Percentiles rank a stretch among this genome's conserved stretches.
These are phyloP conservation scores for Cydia strobilella DNA, from an alignment of 1,140 invertebrate genomes.

Conservation along the genomic window DNA sequence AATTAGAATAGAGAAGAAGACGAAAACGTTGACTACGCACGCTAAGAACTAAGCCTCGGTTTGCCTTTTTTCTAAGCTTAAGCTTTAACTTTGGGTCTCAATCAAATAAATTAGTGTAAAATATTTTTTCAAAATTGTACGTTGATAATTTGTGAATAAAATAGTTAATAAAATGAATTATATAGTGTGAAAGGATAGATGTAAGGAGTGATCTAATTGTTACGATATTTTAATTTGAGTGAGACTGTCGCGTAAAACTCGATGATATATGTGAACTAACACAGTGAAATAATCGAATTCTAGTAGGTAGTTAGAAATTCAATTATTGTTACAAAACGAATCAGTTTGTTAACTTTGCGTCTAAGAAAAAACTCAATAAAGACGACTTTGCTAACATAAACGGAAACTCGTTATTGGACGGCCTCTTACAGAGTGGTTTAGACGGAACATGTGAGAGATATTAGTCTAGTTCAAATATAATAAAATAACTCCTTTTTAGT, in stretches of 20 bases:
- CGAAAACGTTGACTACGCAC: slow-evolving; percentile 19
- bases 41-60: slow-evolving; percentile 33
- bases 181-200: slow-evolving; percentile 23
- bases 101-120: slow-evolving; percentile 43
- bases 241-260: slow-evolving; percentile 32
- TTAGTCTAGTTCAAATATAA: slow-evolving; percentile 26
- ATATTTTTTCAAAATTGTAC: slow-evolving; percentile 33
- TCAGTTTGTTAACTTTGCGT: neutral
- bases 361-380: neutral
- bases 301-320: slow-evolving; percentile 13
- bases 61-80: slow-evolving; percentile 36
- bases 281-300: slow-evolving; percentile 7
- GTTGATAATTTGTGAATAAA: slow-evolving; percentile 37
- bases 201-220: slow-evolving; percentile 34
- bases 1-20: slow-evolving; percentile 34
- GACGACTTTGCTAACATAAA: neutral
- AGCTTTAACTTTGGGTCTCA: slow-evolving; percentile 46
- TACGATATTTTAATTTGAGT: slow-evolving; percentile 31
- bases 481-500: slow-evolving; percentile 14
- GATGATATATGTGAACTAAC: slow-evolving; percentile 34
- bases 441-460: neutral
- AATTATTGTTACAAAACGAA: neutral
- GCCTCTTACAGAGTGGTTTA: neutral
- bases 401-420: slow-evolving; percentile 3
- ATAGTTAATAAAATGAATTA: slow-evolving; percentile 36